Evolutionary conservation across 2,797 vertebrate species (phyloP).

Genomic region (Moxostoma hubbsi): DNA sequence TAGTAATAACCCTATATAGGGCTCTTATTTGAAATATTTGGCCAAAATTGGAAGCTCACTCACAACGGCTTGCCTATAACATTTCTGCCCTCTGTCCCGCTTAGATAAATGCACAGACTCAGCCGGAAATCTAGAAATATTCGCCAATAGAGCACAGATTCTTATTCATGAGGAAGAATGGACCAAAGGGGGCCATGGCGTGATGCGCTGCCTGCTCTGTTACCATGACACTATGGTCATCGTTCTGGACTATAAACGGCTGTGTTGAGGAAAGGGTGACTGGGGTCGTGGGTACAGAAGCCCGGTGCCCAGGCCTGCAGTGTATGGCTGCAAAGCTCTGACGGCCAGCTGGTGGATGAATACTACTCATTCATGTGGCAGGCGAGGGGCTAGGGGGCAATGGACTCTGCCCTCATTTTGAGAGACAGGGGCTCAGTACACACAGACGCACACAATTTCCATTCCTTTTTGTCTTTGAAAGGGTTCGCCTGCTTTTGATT

Average conservation of each 20-base stretch:
- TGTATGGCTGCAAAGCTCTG: conserved; percentile 48
- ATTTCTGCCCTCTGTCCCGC: conserved; percentile 22
- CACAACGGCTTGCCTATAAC: background rate
- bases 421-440: conserved; percentile 53
- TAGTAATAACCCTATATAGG: too few relatives aligned
- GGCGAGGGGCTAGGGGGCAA: conserved; percentile 63
- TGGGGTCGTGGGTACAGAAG: conserved; percentile 24
- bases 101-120: conserved; percentile 24
- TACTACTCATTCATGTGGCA: conserved; percentile 72
- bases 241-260: conserved; percentile 42
- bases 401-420: conserved; percentile 66
- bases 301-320: conserved; percentile 44
- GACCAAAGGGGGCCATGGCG: conserved; percentile 43
- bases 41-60: background rate
- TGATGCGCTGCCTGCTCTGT: conserved; percentile 51
- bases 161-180: conserved; percentile 47
- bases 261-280: conserved; percentile 28
- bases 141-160: conserved; percentile 24
- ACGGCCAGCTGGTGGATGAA: conserved; percentile 68
- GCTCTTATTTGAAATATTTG: background rate
- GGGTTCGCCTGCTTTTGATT: background rate
- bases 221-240: conserved; percentile 54
- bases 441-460: background rate
- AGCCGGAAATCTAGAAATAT: conserved; percentile 30
- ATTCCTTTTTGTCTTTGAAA: background rate